Percentiles rank a stretch among this genome's conserved stretches.
Conservation (phyloP, 2,888 invertebrate species). For the Lagria hirta region DNA sequence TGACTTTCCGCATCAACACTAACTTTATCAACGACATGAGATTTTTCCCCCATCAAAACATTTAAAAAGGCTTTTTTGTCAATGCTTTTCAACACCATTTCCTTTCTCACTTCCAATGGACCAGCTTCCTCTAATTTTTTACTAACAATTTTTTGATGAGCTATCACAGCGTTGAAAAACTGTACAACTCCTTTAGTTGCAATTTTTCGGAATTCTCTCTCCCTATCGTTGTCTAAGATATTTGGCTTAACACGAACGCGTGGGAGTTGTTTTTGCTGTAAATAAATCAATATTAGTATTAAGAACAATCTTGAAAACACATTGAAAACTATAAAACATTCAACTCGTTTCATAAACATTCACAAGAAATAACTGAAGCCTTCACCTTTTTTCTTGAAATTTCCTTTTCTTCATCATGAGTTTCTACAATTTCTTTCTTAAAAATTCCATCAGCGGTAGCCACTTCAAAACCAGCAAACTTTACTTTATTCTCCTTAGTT, state of each 20-base stretch:
- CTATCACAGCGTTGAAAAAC: slow-evolving; percentile 85
- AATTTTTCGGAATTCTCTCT: slow-evolving; percentile 75
- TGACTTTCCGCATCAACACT: slow-evolving; percentile 18
- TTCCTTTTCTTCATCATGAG: slow-evolving; percentile 47
- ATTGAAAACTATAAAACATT: slow-evolving; percentile 5
- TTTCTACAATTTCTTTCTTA: slow-evolving; percentile 52
- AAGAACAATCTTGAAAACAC: too few relatives aligned
- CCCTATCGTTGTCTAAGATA: slow-evolving; percentile 73
- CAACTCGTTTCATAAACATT: slow-evolving; percentile 3
- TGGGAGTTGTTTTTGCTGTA: slow-evolving; percentile 64
- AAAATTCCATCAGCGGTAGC: slow-evolving; percentile 58
- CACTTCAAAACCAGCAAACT: slow-evolving; percentile 66
- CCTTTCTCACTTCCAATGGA: slow-evolving; percentile 75
- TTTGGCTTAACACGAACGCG: slow-evolving; percentile 75
- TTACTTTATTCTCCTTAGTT: slow-evolving; percentile 53
- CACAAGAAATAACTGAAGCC: slow-evolving; percentile 9
- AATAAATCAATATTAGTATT: slow-evolving; percentile 1
- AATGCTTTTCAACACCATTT: slow-evolving; percentile 73
- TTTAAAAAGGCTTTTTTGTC: slow-evolving; percentile 77
- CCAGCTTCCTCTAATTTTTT: slow-evolving; percentile 70
- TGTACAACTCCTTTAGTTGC: slow-evolving; percentile 93
- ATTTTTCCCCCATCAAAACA: slow-evolving; percentile 72
- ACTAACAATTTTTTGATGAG: slow-evolving; percentile 78
- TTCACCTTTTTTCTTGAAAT: slow-evolving; percentile 49
- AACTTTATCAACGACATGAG: slow-evolving; percentile 52